These are phyloP conservation scores for Bolborhynchus lineola DNA, from an alignment of 2,113 vertebrate genomes.

Conservation along the genomic window DNA sequence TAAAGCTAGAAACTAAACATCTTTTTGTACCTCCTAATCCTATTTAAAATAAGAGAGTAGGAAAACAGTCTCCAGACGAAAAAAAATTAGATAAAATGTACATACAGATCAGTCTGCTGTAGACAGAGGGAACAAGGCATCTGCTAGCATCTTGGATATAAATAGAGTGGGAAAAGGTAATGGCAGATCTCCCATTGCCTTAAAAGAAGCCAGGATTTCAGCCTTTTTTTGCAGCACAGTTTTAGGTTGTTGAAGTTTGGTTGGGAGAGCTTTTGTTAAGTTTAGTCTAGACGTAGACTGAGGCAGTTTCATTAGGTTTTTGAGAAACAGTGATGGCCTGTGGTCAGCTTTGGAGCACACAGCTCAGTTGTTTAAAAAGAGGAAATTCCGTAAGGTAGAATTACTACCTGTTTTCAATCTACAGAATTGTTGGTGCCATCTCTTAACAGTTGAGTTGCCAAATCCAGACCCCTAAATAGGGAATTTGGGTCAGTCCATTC, in stretches of 20 bases:
- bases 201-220: slow-evolving; percentile 48
- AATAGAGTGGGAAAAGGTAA: slow-evolving; percentile 66
- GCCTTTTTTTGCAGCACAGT: slow-evolving; percentile 20
- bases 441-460: neutral
- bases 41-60: neutral
- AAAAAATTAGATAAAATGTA: neutral
- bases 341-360: neutral
- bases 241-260: neutral
- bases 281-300: neutral
- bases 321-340: neutral
- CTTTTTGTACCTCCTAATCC: neutral
- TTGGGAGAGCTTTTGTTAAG: neutral
- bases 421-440: neutral
- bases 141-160: slow-evolving; percentile 41
- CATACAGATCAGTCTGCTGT: slow-evolving; percentile 29
- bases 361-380: neutral
- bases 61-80: neutral
- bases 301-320: neutral
- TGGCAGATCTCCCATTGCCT: slow-evolving; percentile 58
- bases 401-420: neutral
- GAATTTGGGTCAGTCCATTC: fast-evolving
- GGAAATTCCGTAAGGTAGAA: neutral
- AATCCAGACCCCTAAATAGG: neutral
- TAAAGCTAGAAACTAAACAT: neutral
- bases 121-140: slow-evolving; percentile 58